Percentiles rank a stretch among this genome's conserved stretches.
These are phyloP conservation scores for Folsomia candida DNA, from an alignment of 2,888 invertebrate species.

Conservation along the genomic window DNA sequence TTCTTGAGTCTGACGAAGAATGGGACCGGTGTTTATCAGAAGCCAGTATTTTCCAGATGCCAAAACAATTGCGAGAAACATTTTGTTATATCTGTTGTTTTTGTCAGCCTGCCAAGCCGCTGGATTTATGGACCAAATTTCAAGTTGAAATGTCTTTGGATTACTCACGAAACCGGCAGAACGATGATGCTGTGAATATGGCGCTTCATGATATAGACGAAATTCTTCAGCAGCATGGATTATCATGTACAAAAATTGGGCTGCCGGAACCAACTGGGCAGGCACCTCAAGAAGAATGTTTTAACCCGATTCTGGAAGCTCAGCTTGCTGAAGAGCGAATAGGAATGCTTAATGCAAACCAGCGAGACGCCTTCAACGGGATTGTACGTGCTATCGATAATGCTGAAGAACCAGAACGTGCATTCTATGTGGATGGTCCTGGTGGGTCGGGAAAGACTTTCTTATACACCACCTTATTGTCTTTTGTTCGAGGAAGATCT, in stretches of 20 bases:
- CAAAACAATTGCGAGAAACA: slow-evolving; percentile 43
- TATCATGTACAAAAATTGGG: slow-evolving; percentile 9
- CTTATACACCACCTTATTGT: slow-evolving; percentile 41
- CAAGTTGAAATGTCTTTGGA: slow-evolving; percentile 36
- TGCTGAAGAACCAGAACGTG: no score
- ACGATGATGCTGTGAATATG: not conserved
- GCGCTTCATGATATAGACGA: slow-evolving; percentile 27
- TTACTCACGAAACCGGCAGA: not conserved
- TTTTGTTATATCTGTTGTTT: slow-evolving; percentile 45
- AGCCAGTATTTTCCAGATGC: slow-evolving; percentile 48
- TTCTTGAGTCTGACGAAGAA: slow-evolving; percentile 50
- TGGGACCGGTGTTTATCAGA: slow-evolving; percentile 50
- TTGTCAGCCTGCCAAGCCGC: slow-evolving; percentile 43
- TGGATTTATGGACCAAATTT: slow-evolving; percentile 49
- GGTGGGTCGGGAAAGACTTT: slow-evolving; percentile 54
- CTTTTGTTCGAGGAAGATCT: slow-evolving; percentile 2
- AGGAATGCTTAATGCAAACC: slow-evolving; percentile 11
- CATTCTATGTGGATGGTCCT: slow-evolving; percentile 53
- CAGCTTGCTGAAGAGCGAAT: not conserved
- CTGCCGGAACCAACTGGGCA: slow-evolving; percentile 7
- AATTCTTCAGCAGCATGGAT: slow-evolving; percentile 13
- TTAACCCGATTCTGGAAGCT: not conserved
- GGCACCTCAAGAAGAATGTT: not conserved
- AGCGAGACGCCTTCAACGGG: slow-evolving; percentile 15
- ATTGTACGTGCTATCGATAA: no score